Evolutionary conservation across 92 coral and sea anemone species (phyloP).

Genomic region (Actinernus sp.): DNA sequence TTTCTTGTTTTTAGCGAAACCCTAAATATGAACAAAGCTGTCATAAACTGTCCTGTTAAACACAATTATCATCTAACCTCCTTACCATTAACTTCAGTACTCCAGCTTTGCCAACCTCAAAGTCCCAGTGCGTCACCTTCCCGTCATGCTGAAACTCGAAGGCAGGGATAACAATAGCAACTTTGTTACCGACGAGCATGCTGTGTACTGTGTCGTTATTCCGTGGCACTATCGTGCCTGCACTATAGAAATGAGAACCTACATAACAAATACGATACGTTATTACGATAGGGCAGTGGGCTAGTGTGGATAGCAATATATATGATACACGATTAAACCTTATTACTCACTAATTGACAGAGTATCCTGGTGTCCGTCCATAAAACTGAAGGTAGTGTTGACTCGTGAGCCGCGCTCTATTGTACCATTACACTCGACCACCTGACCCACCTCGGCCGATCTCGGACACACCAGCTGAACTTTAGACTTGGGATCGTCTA

Average conservation of each 20-base stretch:
- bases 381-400: constrained; percentile 71
- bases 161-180: constrained; percentile 67
- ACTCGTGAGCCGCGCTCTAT: constrained; percentile 77
- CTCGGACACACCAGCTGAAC: constrained; percentile 72
- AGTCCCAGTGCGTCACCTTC: constrained; percentile 84
- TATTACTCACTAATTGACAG: constrained; percentile 77
- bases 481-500: constrained; percentile 60
- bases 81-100: constrained; percentile 73
- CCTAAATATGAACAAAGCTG: neutral
- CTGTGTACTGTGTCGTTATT: constrained; percentile 39
- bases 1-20: too few species aligned
- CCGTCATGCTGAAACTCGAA: constrained; percentile 77
- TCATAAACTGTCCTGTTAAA: neutral
- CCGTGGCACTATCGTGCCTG: constrained; percentile 81
- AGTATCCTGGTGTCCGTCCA: constrained; percentile 61
- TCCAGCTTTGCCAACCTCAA: constrained; percentile 79
- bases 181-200: constrained; percentile 18
- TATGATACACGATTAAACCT: too few species aligned
- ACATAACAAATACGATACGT: too few species aligned
- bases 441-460: constrained; percentile 73
- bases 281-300: too few species aligned
- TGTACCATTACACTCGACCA: constrained; percentile 80
- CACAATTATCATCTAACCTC: neutral
- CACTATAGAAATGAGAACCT: constrained; percentile 81
- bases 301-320: too few species aligned